Evolutionary conservation across 92 coral and sea anemone species (phyloP), one percentile per base, ranked within the genome.

Genomic region (Palythoa grandis): DNA sequence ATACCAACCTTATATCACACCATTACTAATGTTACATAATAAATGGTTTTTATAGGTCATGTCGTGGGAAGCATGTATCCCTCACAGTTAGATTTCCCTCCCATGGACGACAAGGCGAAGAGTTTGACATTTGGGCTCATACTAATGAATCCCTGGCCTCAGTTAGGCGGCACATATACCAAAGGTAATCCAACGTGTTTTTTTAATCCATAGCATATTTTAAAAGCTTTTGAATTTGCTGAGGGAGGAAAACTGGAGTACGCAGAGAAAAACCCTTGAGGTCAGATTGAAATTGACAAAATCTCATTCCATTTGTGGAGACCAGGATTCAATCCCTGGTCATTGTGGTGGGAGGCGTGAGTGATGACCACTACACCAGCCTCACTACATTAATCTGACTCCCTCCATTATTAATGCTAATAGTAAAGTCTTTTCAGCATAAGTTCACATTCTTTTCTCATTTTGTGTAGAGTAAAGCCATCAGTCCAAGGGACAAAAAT

Each of bases 101-200:
- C 12, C 99, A 96, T 79, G 99, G 99, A 77, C 95, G 99, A 61
- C 99, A 96, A 74, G 98, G 97, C 52, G 99, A 96, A 71, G 99
- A 96, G 87, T 96, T 96, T 88, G 99, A 96, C 89, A 76, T 95
- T 40, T 96, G 99, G 99, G 95, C 99, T 8, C 99, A 96, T 48
- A 82, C 95, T 25, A 95, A 96, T 88, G 98, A 96, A 85, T 95
- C 99, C 17, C 70, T 96, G 66, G 99, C 99, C 37, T 90, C 99
- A 39, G 95, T 96, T 25, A 95, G 99, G 78, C 87, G 99, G 65
- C 98, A 96, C 74, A 95, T 96, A 19, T 79, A 93, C 60, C 92
- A 92, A 84, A 94, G 98, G 99, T 96, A 92, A 56, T 47, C 17
- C 20, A 12, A 37, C 74, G 25, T 25, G 6, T 37, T 43, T 29